These are phyloP conservation scores for Spatulosminthurus flaviceps DNA, from an alignment of 2,888 invertebrate genomes.

Conservation along the genomic window DNA sequence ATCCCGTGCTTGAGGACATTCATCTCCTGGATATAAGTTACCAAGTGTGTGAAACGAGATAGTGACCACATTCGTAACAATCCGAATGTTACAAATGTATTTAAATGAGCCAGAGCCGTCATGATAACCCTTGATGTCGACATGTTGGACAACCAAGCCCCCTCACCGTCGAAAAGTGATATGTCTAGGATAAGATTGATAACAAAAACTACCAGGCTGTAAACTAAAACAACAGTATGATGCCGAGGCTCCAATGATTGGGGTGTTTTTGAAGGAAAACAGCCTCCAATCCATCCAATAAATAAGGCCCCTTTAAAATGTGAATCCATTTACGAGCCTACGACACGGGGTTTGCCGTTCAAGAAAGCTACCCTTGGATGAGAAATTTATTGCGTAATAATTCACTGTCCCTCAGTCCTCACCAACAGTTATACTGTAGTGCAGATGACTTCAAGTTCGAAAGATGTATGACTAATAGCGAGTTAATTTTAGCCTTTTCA, in stretches of 20 bases:
- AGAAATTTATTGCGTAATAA: too few species aligned
- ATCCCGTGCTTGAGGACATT: background rate
- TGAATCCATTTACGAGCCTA: constrained; percentile 4
- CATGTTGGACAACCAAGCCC: background rate
- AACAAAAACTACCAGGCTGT: background rate
- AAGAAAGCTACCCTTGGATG: too few species aligned
- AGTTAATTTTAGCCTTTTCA: too few species aligned
- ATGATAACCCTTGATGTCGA: background rate
- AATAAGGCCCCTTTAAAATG: background rate
- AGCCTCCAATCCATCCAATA: background rate
- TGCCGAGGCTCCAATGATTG: background rate
- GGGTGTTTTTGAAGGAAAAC: background rate
- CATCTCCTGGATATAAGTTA: background rate
- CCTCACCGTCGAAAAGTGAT: background rate
- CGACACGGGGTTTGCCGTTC: too few species aligned
- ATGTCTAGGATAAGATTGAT: background rate
- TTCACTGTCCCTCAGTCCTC: too few species aligned
- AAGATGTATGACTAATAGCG: too few species aligned
- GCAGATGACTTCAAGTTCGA: too few species aligned
- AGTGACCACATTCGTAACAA: background rate
- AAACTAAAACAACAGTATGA: background rate
- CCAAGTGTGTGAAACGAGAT: background rate
- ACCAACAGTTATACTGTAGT: too few species aligned
- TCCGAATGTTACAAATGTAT: background rate
- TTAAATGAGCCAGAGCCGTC: background rate